These are phyloP conservation scores for Cephus pulcher DNA, from an alignment of 2,888 invertebrate genomes.

Conservation along the genomic window DNA sequence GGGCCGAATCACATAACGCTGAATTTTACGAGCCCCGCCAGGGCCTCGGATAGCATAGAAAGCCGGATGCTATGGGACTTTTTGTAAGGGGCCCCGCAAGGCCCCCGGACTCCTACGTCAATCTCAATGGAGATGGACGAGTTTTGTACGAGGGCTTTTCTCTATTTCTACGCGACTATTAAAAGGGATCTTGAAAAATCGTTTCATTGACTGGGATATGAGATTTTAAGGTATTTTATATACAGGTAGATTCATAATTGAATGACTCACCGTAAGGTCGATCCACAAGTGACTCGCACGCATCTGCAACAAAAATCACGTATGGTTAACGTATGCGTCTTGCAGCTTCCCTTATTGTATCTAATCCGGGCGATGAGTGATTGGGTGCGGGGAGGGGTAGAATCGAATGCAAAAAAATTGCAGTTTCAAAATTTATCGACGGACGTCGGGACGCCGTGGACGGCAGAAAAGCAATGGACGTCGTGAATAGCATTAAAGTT, in stretches of 20 bases:
- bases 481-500: not conserved
- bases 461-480: not conserved
- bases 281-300: slow-evolving; percentile 60
- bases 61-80: slow-evolving; percentile 53
- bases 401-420: not conserved
- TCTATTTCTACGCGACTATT: not conserved
- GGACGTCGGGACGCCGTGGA: not conserved
- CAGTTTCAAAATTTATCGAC: not conserved
- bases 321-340: not conserved
- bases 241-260: not conserved
- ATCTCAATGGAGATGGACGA: slow-evolving; percentile 29
- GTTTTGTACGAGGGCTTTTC: not conserved
- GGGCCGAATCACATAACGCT: slow-evolving; percentile 53
- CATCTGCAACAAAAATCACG: slow-evolving; percentile 54
- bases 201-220: not conserved
- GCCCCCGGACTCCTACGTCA: slow-evolving; percentile 15
- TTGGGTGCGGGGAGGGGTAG: no score
- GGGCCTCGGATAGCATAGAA: slow-evolving; percentile 24
- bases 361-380: not conserved
- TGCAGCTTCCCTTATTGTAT: not conserved
- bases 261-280: slow-evolving; percentile 62
- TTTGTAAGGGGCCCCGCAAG: slow-evolving; percentile 43
- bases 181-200: not conserved
- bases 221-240: not conserved
- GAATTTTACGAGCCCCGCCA: slow-evolving; percentile 55